Percentiles rank a stretch among this genome's conserved stretches.
Evolutionary conservation across 2,113 vertebrate species (phyloP).

Genomic region (Coptodon rendalli): DNA sequence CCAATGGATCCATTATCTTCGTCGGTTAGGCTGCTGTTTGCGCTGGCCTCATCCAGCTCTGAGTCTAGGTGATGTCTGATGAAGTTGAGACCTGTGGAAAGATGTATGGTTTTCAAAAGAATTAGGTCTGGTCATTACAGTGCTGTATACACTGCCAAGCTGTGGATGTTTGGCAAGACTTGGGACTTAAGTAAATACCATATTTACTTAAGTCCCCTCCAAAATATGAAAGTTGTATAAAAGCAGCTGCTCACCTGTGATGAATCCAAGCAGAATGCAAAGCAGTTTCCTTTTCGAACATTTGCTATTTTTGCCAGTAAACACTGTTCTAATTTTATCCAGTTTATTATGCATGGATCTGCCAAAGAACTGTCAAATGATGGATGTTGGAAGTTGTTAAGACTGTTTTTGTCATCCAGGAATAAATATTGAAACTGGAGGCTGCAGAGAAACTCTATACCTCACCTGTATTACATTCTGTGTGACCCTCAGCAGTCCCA

Average conservation of each 20-base stretch:
- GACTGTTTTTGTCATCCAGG: not conserved
- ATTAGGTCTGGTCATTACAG: not conserved
- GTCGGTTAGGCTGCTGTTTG: fast-evolving
- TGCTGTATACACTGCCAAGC: not conserved
- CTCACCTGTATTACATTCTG: not conserved
- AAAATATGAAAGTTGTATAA: not conserved
- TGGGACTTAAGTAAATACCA: not conserved
- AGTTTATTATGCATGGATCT: not conserved
- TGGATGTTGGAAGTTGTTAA: not conserved
- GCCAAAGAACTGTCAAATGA: not conserved
- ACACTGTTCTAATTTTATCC: not conserved
- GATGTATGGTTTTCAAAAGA: not conserved
- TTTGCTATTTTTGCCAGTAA: not conserved
- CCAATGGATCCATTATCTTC: not conserved
- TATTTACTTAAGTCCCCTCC: not conserved
- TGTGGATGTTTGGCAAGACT: fast-evolving
- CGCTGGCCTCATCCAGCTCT: not conserved
- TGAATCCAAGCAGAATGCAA: not conserved
- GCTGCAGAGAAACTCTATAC: not conserved
- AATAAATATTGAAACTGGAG: conserved; percentile 2
- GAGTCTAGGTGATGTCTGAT: not conserved
- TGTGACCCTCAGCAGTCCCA: conserved; percentile 33
- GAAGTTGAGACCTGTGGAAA: not conserved
- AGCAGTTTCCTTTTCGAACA: not conserved
- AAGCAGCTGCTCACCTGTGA: not conserved